Evolutionary conservation across 2,797 vertebrate species (phyloP).

Genomic region (Eremophila alpestris): DNA sequence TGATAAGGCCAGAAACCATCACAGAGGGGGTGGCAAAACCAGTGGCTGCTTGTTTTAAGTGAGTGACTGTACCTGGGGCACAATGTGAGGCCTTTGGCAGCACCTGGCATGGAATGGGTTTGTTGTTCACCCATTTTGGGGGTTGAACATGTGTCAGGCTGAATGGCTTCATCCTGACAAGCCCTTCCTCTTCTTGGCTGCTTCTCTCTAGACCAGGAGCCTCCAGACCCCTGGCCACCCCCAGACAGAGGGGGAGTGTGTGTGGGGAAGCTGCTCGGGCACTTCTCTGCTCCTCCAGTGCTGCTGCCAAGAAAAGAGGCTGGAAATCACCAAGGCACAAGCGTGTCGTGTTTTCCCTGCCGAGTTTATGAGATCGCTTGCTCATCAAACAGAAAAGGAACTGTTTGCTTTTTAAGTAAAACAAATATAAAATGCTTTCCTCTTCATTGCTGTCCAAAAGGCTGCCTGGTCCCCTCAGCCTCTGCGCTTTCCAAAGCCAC

Average conservation of each 20-base stretch:
- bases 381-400: conserved; percentile 23
- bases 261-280: fast-evolving
- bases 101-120: fast-evolving
- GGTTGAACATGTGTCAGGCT: fast-evolving
- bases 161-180: not conserved
- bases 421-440: not conserved
- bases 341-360: conserved; percentile 36
- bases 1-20: not conserved
- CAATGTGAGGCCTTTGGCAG: not conserved
- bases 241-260: not conserved
- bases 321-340: not conserved
- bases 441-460: not conserved
- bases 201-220: not conserved
- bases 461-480: not conserved
- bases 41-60: not conserved
- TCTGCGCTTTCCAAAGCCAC: not conserved
- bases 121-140: fast-evolving
- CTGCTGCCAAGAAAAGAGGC: not conserved
- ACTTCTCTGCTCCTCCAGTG: not conserved
- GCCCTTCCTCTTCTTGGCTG: not conserved
- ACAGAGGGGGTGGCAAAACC: not conserved
- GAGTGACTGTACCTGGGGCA: not conserved
- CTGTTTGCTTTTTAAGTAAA: conserved; percentile 43
- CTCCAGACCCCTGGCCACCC: not conserved
- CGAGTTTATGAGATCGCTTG: conserved; percentile 24